Conservation (phyloP, 2,113 vertebrate genomes). For the Equus przewalskii region DNA sequence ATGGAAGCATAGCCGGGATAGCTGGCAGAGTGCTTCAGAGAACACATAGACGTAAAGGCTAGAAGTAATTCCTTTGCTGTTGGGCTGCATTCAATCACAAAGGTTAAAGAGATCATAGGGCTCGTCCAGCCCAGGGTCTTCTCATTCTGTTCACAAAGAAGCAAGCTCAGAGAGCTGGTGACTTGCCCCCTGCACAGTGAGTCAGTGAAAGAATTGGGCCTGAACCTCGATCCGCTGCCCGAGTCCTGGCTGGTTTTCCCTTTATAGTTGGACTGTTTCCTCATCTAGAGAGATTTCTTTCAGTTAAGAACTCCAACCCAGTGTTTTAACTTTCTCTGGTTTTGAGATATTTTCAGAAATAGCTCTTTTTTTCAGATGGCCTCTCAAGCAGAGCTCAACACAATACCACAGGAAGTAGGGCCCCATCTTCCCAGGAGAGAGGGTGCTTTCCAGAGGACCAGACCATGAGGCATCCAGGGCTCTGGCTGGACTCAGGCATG, state of each 20-base stretch:
- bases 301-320: background rate
- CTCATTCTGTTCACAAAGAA: background rate
- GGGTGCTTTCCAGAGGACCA: background rate
- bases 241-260: background rate
- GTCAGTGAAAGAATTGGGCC: background rate
- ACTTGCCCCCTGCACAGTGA: background rate
- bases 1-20: background rate
- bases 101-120: background rate
- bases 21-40: background rate
- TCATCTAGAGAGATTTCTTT: background rate
- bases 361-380: background rate
- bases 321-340: background rate
- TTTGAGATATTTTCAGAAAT: background rate
- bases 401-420: background rate
- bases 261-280: background rate
- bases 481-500: background rate
- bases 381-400: background rate
- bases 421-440: background rate
- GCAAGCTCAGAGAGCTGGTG: background rate
- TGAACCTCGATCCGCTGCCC: background rate
- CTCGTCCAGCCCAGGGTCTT: background rate
- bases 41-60: background rate
- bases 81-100: background rate
- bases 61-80: background rate
- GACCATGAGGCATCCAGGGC: background rate